Evolutionary conservation across 2,888 invertebrate genomes (phyloP).

Genomic region (Epinotia ramella): DNA sequence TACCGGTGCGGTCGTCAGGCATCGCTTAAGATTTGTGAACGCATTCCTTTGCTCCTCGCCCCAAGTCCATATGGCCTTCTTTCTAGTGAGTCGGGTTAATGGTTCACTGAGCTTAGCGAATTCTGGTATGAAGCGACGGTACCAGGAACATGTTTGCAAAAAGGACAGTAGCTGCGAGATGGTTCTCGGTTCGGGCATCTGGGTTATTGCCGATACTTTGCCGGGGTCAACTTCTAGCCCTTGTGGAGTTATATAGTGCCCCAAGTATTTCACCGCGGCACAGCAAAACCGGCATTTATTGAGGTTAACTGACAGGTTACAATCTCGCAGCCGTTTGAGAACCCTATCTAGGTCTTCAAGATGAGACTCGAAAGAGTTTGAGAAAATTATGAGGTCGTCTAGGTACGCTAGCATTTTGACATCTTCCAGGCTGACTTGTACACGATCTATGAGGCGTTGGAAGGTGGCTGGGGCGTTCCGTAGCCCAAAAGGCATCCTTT

Average conservation of each 20-base stretch:
- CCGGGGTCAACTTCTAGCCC: constrained; percentile 42
- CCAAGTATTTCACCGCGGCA: constrained; percentile 48
- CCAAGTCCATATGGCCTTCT: constrained; percentile 51
- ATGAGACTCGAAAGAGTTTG: constrained; percentile 50
- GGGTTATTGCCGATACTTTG: neutral
- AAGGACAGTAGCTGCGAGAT: no score
- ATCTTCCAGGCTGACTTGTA: constrained; percentile 32
- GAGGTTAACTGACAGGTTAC: constrained; percentile 50
- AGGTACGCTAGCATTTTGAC: constrained; percentile 51
- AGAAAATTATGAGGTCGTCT: constrained; percentile 57
- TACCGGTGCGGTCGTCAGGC: constrained; percentile 54
- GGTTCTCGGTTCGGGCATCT: no score
- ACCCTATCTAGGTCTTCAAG: constrained; percentile 51
- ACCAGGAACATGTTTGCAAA: no score
- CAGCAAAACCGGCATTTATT: constrained; percentile 51
- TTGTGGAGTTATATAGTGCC: constrained; percentile 48
- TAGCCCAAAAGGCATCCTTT: constrained; percentile 38
- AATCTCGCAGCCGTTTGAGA: constrained; percentile 47
- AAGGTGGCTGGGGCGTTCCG: constrained; percentile 52
- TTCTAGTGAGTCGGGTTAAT: constrained; percentile 39
- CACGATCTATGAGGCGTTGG: constrained; percentile 49
- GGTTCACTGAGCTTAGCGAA: no score
- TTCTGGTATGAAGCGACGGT: no score
- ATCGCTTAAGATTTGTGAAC: constrained; percentile 61
- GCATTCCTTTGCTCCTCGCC: constrained; percentile 67